Evolutionary conservation across 2,797 vertebrate species (phyloP), one percentile per base, ranked within the genome.

Genomic region (Coregonus sp.): DNA sequence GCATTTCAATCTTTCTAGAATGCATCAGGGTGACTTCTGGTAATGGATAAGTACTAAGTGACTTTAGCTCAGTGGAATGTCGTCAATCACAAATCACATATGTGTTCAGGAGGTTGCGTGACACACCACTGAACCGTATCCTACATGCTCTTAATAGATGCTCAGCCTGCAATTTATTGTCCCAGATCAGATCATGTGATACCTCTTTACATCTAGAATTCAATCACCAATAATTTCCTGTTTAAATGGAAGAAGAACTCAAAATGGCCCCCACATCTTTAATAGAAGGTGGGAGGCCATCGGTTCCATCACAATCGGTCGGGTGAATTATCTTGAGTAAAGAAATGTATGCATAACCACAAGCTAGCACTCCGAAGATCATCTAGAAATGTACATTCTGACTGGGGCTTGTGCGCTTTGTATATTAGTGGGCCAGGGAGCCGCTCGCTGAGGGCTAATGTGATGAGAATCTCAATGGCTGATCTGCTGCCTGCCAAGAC

Each of bases 291-390:
- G 20, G 56, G 56, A 20, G n/a, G 18, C 56, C n/a, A 5, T 20
- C 1, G n/a, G 56, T n/a, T 61, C 59, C 20, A 25, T 63, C 59
- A 25, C 18, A 18, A 15, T 56, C 18, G 56, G 59, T 11, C 59
- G 3, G 59, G 59, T 25, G 59, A 75, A 75, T 77, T 66, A 81
- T 77, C 61, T 65, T 67, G 47, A 68, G 15, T 65, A 52, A 40
- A 33, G 40, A 20, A 67, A 65, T 31, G 12, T 79, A 78, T 82
- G 75, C 80, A 82, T 74, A 68, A 33, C 52, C 65, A 72, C 61
- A 65, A n/a, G 47, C 31, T 29, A 69, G 25, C 72, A 63, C 54
- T 68, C 20, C 51, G 29, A 67, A 68, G 70, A 78, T 78, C 63
- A 61, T 72, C 18, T 67, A 29, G 76, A 65, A 75, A 72, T 75